These are phyloP conservation scores for Drosophila melanosoma DNA, from an alignment of 2,888 invertebrate species.

Conservation along the genomic window DNA sequence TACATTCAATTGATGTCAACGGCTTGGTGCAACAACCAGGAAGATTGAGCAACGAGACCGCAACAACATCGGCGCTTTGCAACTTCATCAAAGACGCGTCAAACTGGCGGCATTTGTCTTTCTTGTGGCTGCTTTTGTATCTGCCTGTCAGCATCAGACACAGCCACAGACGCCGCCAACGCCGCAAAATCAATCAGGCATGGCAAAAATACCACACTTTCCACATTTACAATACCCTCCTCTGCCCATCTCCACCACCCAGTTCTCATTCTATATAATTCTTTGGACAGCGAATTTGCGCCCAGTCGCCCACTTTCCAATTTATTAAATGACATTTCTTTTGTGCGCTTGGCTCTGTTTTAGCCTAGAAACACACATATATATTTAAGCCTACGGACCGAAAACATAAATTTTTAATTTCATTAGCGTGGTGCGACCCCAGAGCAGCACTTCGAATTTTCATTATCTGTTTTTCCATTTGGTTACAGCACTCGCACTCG, in stretches of 20 bases:
- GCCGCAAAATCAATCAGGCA: constrained; percentile 77
- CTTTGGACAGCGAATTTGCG: background rate
- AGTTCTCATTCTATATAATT: background rate
- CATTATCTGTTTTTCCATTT: constrained; percentile 79
- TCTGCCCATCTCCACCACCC: background rate
- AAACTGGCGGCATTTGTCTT: constrained; percentile 66
- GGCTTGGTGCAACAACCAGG: constrained; percentile 73
- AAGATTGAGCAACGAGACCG: constrained; percentile 77
- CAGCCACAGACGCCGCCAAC: constrained; percentile 49
- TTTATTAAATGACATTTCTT: constrained; percentile 81
- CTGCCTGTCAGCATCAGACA: constrained; percentile 1
- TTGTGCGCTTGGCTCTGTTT: constrained; percentile 37
- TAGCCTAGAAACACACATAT: constrained; percentile 42
- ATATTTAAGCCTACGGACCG: constrained; percentile 63
- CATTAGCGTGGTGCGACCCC: constrained; percentile 69
- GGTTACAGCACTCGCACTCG: constrained; percentile 54
- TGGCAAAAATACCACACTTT: constrained; percentile 46
- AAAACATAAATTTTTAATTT: constrained; percentile 80
- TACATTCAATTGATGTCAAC: constrained; percentile 77
- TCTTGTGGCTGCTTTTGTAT: constrained; percentile 63
- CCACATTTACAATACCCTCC: constrained; percentile 1
- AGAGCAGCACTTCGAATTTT: constrained; percentile 61
- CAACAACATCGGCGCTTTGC: constrained; percentile 62
- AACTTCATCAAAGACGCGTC: constrained; percentile 73
- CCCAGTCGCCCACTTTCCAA: constrained; percentile 56